Evolutionary conservation across 2,888 invertebrate genomes (phyloP).

Genomic region (Neoitamus cyanurus): DNA sequence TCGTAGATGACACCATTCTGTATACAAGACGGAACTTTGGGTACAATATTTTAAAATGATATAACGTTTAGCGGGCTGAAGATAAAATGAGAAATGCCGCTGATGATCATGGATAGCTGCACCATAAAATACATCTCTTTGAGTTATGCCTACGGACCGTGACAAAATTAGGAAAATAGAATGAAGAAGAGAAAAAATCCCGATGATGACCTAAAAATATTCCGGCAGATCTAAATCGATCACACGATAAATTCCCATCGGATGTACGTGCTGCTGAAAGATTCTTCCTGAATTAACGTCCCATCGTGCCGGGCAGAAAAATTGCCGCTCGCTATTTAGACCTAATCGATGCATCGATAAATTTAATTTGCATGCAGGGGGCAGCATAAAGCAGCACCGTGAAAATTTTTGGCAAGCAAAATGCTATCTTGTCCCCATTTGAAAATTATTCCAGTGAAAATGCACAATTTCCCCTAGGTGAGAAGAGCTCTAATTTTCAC

Average conservation of each 20-base stretch:
- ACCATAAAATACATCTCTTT: not conserved
- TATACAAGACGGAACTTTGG: not conserved
- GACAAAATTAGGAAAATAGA: not conserved
- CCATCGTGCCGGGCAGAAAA: not conserved
- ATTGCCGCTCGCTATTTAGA: not conserved
- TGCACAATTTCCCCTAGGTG: not conserved
- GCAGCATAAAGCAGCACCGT: not conserved
- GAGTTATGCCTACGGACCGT: not conserved
- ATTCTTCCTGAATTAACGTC: not conserved
- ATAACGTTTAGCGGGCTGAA: not conserved
- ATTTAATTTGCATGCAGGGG: slow-evolving; percentile 24
- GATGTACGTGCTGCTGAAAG: not conserved
- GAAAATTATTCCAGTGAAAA: slow-evolving; percentile 23
- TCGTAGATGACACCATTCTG: not conserved
- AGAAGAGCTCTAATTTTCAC: not conserved
- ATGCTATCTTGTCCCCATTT: not conserved
- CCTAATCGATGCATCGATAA: slow-evolving; percentile 35
- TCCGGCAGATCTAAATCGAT: not conserved
- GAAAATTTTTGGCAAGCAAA: slow-evolving; percentile 23
- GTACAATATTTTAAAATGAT: not conserved
- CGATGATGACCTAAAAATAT: not conserved
- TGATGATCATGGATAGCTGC: not conserved
- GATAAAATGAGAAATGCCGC: not conserved
- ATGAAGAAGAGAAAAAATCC: not conserved
- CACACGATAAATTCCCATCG: not conserved